Evolutionary conservation across 2,888 invertebrate genomes (phyloP).

Genomic region (Capitulum mitella): DNA sequence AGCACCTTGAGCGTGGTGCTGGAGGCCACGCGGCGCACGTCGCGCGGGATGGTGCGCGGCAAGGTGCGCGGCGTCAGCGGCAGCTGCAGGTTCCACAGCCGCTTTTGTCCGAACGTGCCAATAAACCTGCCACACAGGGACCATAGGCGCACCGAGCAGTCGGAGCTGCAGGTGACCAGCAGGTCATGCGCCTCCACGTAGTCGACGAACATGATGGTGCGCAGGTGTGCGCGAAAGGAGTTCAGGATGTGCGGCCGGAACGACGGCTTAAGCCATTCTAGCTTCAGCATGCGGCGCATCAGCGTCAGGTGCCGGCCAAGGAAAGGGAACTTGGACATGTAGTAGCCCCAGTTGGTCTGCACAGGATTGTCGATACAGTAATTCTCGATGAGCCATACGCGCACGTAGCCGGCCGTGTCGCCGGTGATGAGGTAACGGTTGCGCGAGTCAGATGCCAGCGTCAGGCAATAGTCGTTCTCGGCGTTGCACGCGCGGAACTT

Average conservation of each 20-base stretch:
- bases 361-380: slow-evolving; percentile 47
- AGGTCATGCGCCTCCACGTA: slow-evolving; percentile 60
- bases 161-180: slow-evolving; percentile 59
- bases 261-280: slow-evolving; percentile 53
- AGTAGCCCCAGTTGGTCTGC: slow-evolving; percentile 53
- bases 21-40: slow-evolving; percentile 64
- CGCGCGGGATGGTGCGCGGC: slow-evolving; percentile 57
- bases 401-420: slow-evolving; percentile 63
- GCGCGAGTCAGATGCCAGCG: slow-evolving; percentile 60
- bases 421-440: slow-evolving; percentile 57
- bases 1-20: slow-evolving; percentile 63
- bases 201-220: slow-evolving; percentile 58
- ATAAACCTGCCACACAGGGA: slow-evolving; percentile 60
- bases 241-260: slow-evolving; percentile 56
- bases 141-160: slow-evolving; percentile 68
- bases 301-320: slow-evolving; percentile 48
- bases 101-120: slow-evolving; percentile 65
- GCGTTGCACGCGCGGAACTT: slow-evolving; percentile 63
- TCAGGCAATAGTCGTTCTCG: slow-evolving; percentile 54
- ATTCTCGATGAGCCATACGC: slow-evolving; percentile 67
- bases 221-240: slow-evolving; percentile 63
- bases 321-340: slow-evolving; percentile 64
- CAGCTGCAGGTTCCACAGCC: slow-evolving; percentile 53
- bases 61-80: slow-evolving; percentile 46
- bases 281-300: slow-evolving; percentile 62